These are phyloP conservation scores for Odocoileus virginianus DNA, from an alignment of 2,113 vertebrate genomes.

Conservation along the genomic window DNA sequence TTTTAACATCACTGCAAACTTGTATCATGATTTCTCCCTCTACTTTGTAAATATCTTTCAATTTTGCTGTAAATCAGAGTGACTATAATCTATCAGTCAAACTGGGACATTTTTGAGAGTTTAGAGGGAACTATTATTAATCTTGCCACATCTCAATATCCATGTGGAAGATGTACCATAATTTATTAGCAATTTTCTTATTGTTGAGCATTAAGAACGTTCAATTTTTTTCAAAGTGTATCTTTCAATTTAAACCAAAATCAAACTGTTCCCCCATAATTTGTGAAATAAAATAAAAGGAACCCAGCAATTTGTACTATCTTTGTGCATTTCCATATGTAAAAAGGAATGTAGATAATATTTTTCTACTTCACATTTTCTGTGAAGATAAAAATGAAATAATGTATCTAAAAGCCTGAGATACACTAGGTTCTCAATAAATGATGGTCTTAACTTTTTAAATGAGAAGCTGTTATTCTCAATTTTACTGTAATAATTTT, in stretches of 20 bases:
- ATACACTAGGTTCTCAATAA: not conserved
- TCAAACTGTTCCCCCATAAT: not conserved
- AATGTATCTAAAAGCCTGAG: not conserved
- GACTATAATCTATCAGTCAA: not conserved
- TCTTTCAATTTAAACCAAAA: not conserved
- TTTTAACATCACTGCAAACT: not conserved
- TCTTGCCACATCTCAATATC: not conserved
- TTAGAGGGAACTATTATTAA: not conserved
- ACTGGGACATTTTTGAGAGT: not conserved
- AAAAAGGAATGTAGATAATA: not conserved
- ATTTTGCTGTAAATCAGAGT: not conserved
- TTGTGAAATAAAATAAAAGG: not conserved
- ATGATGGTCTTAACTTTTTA: not conserved
- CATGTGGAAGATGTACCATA: not conserved
- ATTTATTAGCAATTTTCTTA: not conserved
- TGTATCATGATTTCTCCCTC: not conserved
- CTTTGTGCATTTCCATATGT: not conserved
- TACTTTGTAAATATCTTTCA: slow-evolving; percentile 32
- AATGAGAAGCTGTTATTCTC: not conserved
- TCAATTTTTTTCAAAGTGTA: not conserved
- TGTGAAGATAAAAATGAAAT: slow-evolving; percentile 9
- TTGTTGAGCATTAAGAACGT: not conserved
- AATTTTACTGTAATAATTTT: not conserved
- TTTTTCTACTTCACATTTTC: not conserved
- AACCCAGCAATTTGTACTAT: not conserved